Conservation (phyloP, 2,888 invertebrate species). For the Drosophila niveifrons region DNA sequence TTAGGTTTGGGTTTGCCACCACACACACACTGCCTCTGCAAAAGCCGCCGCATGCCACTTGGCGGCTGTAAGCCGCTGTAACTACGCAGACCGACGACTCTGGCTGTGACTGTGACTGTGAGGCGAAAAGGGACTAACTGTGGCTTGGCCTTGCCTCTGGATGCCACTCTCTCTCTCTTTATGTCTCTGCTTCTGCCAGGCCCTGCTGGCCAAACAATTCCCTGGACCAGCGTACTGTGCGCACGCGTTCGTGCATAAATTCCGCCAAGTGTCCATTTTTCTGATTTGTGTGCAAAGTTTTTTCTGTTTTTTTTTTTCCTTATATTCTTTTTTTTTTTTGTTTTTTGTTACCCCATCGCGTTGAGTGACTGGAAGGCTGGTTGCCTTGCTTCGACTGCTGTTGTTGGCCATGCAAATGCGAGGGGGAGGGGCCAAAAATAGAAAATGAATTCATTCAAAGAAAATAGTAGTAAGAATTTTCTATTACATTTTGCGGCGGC, state of each 20-base stretch:
- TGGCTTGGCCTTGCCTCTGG: slow-evolving; percentile 42
- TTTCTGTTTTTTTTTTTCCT: slow-evolving; percentile 29
- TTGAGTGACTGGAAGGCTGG: slow-evolving; percentile 52
- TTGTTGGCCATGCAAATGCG: slow-evolving; percentile 69
- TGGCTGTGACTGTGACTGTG: neutral
- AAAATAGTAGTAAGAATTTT: slow-evolving; percentile 77
- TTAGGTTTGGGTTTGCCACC: slow-evolving; percentile 29
- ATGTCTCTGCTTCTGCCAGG: neutral
- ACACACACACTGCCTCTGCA: slow-evolving; percentile 9
- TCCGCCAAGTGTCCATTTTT: slow-evolving; percentile 81
- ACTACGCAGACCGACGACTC: neutral
- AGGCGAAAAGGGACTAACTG: slow-evolving; percentile 19
- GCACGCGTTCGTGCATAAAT: slow-evolving; percentile 81
- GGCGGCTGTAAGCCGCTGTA: slow-evolving; percentile 40
- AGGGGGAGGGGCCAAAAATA: slow-evolving; percentile 57
- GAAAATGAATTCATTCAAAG: slow-evolving; percentile 79
- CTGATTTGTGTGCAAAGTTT: slow-evolving; percentile 78
- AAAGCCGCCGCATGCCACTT: slow-evolving; percentile 42
- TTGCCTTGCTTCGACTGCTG: slow-evolving; percentile 19
- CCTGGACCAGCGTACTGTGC: slow-evolving; percentile 66
- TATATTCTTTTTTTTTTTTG: slow-evolving; percentile 47
- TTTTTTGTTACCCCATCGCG: slow-evolving; percentile 36
- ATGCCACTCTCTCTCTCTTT: neutral
- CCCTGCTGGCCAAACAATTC: slow-evolving; percentile 65
- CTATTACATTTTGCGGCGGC: slow-evolving; percentile 72